Conservation (phyloP, 2,113 vertebrate species). For the Ceuthmochares aereus region DNA sequence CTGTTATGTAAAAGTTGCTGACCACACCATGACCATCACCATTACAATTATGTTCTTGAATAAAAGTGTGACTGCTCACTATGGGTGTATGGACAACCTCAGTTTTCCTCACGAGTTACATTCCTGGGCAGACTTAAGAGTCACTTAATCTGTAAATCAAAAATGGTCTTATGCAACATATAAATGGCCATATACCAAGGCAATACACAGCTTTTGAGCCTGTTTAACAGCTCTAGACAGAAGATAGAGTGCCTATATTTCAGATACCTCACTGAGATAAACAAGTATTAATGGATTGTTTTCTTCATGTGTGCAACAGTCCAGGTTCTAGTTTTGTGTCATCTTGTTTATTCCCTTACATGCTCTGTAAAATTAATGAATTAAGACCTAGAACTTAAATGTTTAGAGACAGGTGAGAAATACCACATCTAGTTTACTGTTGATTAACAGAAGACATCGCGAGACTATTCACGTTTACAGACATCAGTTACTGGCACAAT, state of each 20-base stretch:
- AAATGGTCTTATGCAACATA: background rate
- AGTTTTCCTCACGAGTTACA: background rate
- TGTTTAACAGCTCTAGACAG: background rate
- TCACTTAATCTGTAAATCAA: background rate
- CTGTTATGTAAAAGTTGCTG: background rate
- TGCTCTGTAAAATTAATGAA: background rate
- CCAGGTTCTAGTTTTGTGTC: background rate
- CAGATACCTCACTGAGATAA: background rate
- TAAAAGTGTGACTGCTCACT: background rate
- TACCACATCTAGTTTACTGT: background rate
- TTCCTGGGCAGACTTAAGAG: background rate
- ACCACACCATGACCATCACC: background rate
- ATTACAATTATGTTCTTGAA: background rate
- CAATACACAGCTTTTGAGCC: background rate
- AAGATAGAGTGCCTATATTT: background rate
- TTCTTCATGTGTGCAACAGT: background rate
- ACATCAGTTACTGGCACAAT: background rate
- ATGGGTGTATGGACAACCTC: background rate
- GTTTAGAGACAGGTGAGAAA: background rate
- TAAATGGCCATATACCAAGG: background rate
- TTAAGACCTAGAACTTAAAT: background rate
- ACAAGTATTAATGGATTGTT: background rate
- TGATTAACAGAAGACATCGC: background rate
- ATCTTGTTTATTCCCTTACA: background rate
- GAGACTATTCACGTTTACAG: background rate